Evolutionary conservation across 2,113 vertebrate species (phyloP), one percentile per base, ranked within the genome.

Genomic region (Pterocles orientalis): DNA sequence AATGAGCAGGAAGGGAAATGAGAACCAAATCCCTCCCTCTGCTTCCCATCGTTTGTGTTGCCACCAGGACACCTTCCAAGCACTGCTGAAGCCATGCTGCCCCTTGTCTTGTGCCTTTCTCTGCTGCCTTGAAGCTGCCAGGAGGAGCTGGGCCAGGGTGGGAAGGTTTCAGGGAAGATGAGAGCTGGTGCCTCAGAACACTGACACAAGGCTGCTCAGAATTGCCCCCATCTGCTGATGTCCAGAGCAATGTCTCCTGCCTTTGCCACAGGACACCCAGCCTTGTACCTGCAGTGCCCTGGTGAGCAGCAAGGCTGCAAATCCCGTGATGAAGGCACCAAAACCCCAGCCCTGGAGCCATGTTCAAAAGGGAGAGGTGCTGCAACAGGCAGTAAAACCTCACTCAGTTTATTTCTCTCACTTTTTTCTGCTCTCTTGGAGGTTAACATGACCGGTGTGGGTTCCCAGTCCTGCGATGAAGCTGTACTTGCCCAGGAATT

Each of bases 401-500:
- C 39, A 10, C 23, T 53, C 9, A 20, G 28, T 58, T 75, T 45
- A 36, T 82, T 83, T 75, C 2, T 12, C 50, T 47, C 31, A 8
- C 48, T 53, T 91, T 41, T 76, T 56, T 21, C n/a, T 58, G 51
- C 72, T 84, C 69, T 69, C 89, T 61, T n/a, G 6, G 34, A 97
- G 73, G 92, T 85, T 88, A 53, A 51, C 3, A 6, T 51, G 81
- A 72, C 66, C 87, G 69, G 43, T 29, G 47, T 60, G 31, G 36
- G 45, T 53, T 87, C 69, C 36, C 41, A 95, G 78, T 60, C 43
- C 54, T 11, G 56, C 0, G 0, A 29, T 47, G 66, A 69, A 79
- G 15, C 71, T 56, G 5, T 45, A 48, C 86, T 93, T 89, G 58
- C 82, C 80, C 87, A 90, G 91, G 58, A 96, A 92, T 92, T 94